Conservation (phyloP, 2,113 vertebrate species). For the Corythoichthys haematopterus region DNA sequence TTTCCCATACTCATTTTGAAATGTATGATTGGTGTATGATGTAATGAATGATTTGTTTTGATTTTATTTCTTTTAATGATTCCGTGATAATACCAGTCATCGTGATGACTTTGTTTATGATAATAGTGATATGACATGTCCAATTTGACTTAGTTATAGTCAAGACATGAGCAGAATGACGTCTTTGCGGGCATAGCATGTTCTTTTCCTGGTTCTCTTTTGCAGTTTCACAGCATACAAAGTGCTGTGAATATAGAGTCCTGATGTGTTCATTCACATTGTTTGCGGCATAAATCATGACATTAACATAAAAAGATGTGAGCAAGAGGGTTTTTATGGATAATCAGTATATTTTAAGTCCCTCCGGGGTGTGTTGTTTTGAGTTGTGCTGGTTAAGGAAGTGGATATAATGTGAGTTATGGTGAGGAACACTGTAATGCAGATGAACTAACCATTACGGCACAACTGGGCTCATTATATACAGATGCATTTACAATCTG, state of each 20-base stretch:
- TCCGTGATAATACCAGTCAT: too few relatives aligned
- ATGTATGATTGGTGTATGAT: too few relatives aligned
- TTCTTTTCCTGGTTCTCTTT: not conserved
- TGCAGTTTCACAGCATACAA: not conserved
- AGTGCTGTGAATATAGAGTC: not conserved
- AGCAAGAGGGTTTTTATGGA: not conserved
- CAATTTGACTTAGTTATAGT: not conserved
- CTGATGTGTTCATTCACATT: not conserved
- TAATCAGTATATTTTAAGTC: conserved; percentile 8
- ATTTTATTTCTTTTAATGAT: too few relatives aligned
- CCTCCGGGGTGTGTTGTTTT: not conserved
- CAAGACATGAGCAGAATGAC: not conserved
- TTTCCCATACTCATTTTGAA: not conserved
- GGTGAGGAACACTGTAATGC: not conserved
- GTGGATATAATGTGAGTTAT: not conserved
- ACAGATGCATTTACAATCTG: too few relatives aligned
- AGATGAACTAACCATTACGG: too few relatives aligned
- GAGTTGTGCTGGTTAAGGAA: not conserved
- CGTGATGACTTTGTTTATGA: not conserved
- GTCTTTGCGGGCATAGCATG: not conserved
- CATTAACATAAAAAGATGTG: not conserved
- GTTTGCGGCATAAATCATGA: not conserved
- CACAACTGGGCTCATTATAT: too few relatives aligned
- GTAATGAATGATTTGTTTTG: too few relatives aligned
- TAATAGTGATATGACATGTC: not conserved